phyloP scores from a whole-genome alignment of 2,888 invertebrate genomes.

The Podabrus alpinus region DNA sequence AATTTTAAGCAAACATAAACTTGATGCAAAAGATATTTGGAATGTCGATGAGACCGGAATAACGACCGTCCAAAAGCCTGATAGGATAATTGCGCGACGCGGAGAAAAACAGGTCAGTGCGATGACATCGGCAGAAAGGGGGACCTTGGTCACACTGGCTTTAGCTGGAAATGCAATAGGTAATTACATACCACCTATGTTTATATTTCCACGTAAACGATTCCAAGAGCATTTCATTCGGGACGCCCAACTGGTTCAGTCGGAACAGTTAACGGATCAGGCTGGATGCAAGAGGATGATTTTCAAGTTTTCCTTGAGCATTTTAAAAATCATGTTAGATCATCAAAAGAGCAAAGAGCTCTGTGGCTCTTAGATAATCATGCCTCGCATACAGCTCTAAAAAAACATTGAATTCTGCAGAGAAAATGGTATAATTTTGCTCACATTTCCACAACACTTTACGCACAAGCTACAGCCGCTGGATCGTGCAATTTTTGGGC shows the following conservation, averaged over 20 bases:
- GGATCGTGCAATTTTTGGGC: conserved; percentile 36
- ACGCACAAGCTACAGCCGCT: conserved; percentile 48
- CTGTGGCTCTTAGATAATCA: not conserved
- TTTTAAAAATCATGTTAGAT: not conserved
- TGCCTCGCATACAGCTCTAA: not conserved
- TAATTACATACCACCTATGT: not conserved
- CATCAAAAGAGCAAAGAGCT: not conserved
- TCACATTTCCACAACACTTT: conserved; percentile 45
- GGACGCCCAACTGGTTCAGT: not conserved
- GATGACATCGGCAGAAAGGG: no score
- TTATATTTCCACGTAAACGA: not conserved
- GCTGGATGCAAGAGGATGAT: not conserved
- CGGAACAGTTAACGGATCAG: not conserved
- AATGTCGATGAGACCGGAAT: no score
- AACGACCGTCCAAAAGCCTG: no score
- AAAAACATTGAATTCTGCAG: conserved; percentile 9
- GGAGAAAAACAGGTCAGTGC: no score
- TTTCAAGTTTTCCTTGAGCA: not conserved
- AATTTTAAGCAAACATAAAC: no score
- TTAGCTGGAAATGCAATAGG: not conserved
- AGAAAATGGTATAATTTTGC: conserved; percentile 35
- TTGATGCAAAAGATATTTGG: no score
- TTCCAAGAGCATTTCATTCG: not conserved
- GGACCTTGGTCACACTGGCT: not conserved
- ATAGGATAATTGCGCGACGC: no score